Conservation (phyloP, 1,140 invertebrate genomes). For the Danaus plexippus region DNA sequence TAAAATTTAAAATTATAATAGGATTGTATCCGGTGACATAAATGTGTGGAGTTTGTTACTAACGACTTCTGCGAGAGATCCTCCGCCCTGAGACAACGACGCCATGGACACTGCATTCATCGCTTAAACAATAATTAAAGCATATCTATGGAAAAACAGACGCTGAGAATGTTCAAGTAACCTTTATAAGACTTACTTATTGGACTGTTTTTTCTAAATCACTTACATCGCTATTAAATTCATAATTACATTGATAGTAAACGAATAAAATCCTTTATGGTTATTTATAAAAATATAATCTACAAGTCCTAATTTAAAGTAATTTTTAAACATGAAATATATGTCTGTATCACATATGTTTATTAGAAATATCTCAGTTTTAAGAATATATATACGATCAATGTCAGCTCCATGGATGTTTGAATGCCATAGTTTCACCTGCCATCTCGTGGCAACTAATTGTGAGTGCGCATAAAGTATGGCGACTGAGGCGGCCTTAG, state of each 20-base stretch:
- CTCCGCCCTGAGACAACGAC: conserved; percentile 34
- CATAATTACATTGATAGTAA: not conserved
- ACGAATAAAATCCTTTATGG: too few relatives aligned
- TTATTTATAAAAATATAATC: too few relatives aligned
- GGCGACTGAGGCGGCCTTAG: conserved; percentile 61
- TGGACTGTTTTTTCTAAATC: too few relatives aligned
- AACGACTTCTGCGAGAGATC: conserved; percentile 66
- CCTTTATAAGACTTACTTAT: too few relatives aligned
- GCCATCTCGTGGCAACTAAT: conserved; percentile 69
- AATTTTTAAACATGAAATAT: too few relatives aligned
- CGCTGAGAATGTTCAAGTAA: too few relatives aligned
- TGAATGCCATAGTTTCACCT: conserved; percentile 62
- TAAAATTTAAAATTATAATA: conserved; percentile 72
- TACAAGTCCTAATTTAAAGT: too few relatives aligned
- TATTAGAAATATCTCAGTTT: too few relatives aligned
- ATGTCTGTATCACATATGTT: too few relatives aligned
- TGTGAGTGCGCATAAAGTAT: conserved; percentile 70
- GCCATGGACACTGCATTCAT: conserved; percentile 25
- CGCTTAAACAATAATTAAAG: too few relatives aligned
- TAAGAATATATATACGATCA: too few relatives aligned
- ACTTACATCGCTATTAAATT: not conserved
- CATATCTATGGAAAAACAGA: too few relatives aligned
- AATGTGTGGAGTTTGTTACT: conserved; percentile 72
- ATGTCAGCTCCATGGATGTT: conserved; percentile 30
- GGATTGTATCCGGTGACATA: conserved; percentile 71